A percentile compares a stretch with the other conserved stretches of the same genome.
Conservation (phyloP, 1,140 invertebrate genomes). For the Acromyrmex charruanus region DNA sequence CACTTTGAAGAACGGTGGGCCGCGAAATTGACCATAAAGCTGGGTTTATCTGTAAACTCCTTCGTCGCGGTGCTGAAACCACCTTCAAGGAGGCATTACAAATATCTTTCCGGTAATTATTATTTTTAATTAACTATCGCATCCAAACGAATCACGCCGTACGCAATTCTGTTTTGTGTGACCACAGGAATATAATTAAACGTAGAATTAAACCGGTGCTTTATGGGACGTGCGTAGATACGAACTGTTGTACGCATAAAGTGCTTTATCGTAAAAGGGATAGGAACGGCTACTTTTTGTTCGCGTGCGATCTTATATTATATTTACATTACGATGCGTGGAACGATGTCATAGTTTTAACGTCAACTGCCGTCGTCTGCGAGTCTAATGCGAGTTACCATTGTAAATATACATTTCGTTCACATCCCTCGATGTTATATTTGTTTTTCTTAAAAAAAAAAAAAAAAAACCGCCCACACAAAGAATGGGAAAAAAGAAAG, state of each 20-base stretch:
- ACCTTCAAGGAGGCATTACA: slow-evolving; percentile 57
- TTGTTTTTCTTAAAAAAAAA: neutral
- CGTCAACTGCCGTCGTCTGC: neutral
- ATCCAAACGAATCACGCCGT: neutral
- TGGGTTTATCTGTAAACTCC: slow-evolving; percentile 72
- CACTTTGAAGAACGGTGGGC: slow-evolving; percentile 69
- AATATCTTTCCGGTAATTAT: slow-evolving; percentile 69
- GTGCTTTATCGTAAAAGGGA: slow-evolving; percentile 23
- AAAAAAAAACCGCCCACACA: no score
- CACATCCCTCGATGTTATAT: neutral
- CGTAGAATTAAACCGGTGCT: slow-evolving; percentile 44
- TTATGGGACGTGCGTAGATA: slow-evolving; percentile 9
- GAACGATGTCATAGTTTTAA: slow-evolving; percentile 17
- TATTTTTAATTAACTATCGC: slow-evolving; percentile 69
- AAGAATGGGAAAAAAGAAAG: neutral
- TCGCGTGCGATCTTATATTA: slow-evolving; percentile 21
- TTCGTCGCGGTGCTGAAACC: slow-evolving; percentile 60
- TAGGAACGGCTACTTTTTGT: slow-evolving; percentile 16
- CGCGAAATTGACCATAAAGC: slow-evolving; percentile 72
- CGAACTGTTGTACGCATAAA: neutral
- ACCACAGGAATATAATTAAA: slow-evolving; percentile 49
- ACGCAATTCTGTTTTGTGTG: neutral
- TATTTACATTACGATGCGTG: slow-evolving; percentile 11
- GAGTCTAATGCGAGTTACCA: slow-evolving; percentile 26
- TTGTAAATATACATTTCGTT: slow-evolving; percentile 36